Evolutionary conservation across 2,113 vertebrate species (phyloP).

Genomic region (Hippocampus comes): DNA sequence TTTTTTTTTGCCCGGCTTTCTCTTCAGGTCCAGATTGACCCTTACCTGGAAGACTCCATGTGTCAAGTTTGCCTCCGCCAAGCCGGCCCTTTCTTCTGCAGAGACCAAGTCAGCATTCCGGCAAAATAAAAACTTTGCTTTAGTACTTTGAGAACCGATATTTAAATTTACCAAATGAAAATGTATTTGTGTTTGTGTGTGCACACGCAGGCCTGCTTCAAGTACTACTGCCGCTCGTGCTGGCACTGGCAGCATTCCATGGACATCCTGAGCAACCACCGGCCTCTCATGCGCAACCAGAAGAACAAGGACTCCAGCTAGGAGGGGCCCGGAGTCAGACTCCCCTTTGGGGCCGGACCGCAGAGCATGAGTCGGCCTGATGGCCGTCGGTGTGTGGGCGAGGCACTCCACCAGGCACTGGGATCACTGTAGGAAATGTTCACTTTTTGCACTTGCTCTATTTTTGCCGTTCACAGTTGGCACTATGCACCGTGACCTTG

Average conservation of each 20-base stretch:
- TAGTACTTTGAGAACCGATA: neutral
- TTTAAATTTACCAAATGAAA: neutral
- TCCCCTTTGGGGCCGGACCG: slow-evolving; percentile 42
- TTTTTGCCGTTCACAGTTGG: slow-evolving; percentile 87
- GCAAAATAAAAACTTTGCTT: neutral
- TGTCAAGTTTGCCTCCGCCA: slow-evolving; percentile 92
- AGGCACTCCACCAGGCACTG: slow-evolving; percentile 78
- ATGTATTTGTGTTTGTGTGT: neutral
- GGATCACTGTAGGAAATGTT: slow-evolving; percentile 80
- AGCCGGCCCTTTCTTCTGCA: slow-evolving; percentile 95
- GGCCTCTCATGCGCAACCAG: slow-evolving; percentile 98
- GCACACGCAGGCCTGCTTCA: slow-evolving; percentile 89
- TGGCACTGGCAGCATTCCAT: slow-evolving; percentile 98
- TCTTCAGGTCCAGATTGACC: slow-evolving; percentile 92
- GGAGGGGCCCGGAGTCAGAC: slow-evolving; percentile 32
- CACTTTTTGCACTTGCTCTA: slow-evolving; percentile 98
- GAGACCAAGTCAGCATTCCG: slow-evolving; percentile 83
- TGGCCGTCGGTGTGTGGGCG: slow-evolving; percentile 49
- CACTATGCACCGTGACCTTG: slow-evolving; percentile 95
- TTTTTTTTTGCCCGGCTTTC: neutral
- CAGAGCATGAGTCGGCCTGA: slow-evolving; percentile 65
- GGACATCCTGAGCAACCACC: slow-evolving; percentile 93
- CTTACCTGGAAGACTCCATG: slow-evolving; percentile 94
- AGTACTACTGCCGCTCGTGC: slow-evolving; percentile 97
- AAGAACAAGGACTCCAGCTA: slow-evolving; percentile 94